phyloP scores from a whole-genome alignment of 2,888 invertebrate species.

The Agrenia bidenticulata region DNA sequence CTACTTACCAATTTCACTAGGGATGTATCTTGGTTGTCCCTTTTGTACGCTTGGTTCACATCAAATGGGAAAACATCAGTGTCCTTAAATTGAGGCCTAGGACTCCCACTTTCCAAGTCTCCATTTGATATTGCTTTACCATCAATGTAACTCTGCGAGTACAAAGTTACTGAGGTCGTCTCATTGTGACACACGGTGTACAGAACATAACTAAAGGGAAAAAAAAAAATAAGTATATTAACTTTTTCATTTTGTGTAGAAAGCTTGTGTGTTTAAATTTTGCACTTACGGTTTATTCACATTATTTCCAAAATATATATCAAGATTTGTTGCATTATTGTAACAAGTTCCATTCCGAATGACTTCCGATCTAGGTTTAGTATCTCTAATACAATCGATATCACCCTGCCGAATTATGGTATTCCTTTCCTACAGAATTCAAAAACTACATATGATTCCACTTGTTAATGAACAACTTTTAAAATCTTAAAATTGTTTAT shows the following conservation, averaged over 20 bases:
- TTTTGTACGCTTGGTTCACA: slow-evolving; percentile 28
- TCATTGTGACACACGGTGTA: slow-evolving; percentile 47
- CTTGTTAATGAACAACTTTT: no score
- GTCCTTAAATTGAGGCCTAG: slow-evolving; percentile 27
- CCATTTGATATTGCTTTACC: slow-evolving; percentile 37
- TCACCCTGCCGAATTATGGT: slow-evolving; percentile 11
- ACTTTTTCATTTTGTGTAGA: no score
- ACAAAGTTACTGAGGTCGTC: slow-evolving; percentile 35
- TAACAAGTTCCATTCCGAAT: slow-evolving; percentile 41
- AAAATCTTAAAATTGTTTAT: no score
- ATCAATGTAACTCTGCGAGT: slow-evolving; percentile 32
- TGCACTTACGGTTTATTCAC: background rate
- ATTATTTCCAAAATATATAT: slow-evolving; percentile 31
- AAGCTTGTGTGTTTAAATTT: no score
- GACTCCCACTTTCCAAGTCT: slow-evolving; percentile 15
- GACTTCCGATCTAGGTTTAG: slow-evolving; percentile 19
- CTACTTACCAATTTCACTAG: slow-evolving; percentile 21
- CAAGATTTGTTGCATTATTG: slow-evolving; percentile 32
- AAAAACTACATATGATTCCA: no score
- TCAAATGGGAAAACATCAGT: slow-evolving; percentile 29
- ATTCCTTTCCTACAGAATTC: no score
- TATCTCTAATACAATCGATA: slow-evolving; percentile 16
- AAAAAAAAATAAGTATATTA: no score
- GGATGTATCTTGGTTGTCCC: slow-evolving; percentile 20
- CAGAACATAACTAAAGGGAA: slow-evolving; percentile 21